Base-by-base conservation (phyloP, 2,888 invertebrate genomes). In the Agrypnus murinus region DNA sequence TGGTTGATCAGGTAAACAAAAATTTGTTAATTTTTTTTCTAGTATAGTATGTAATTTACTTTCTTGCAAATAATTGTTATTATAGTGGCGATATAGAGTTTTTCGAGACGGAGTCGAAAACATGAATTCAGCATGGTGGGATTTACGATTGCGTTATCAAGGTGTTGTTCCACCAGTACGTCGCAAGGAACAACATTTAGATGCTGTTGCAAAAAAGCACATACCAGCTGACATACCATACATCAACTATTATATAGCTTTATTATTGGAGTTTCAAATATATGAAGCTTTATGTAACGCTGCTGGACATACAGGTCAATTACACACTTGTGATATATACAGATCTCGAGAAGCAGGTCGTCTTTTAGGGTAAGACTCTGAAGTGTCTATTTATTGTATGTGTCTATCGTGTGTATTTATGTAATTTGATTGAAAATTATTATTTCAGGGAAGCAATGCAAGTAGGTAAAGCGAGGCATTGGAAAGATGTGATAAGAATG, bases 251-350 rank as follows among this genome's bases (percentile, higher is more conserved):
- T 96, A 95, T 82, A 90, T 96, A 1, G 92, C 93, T 0, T 90
- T 92, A 14, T 87, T 96, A 4, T 85, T 96, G 65, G 95, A 96
- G 86, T 96, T 96, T 86, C 96, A 96, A 87, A 89, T 96, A 59
- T 93, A 92, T 82, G 91, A 94, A 77, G 90, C 93, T 40, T 86
- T 96, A 67, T 96, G 96, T 81, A 83, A 87, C 0, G 93, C 90
- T 1, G 89, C 94, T 0, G 93, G 92, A 0, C 92, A 95, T 78
- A 81, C 84, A 0, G 92, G 92, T 0, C 93, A 93, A 10, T 86
- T 96, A 59, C 92, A 96, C 80, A 91, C 91, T 38, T 96, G 96
- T 79, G 95, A 95, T 82, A 88, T 96, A 32, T 94, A 95, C 81
- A 86, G 92, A 79, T 94, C 94, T 36, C 87, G 92, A 72, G 93